A percentile compares a stretch with the other conserved stretches of the same genome.
These are phyloP conservation scores for Philopedon plagiatum DNA, from an alignment of 2,888 invertebrate genomes.

Conservation along the genomic window DNA sequence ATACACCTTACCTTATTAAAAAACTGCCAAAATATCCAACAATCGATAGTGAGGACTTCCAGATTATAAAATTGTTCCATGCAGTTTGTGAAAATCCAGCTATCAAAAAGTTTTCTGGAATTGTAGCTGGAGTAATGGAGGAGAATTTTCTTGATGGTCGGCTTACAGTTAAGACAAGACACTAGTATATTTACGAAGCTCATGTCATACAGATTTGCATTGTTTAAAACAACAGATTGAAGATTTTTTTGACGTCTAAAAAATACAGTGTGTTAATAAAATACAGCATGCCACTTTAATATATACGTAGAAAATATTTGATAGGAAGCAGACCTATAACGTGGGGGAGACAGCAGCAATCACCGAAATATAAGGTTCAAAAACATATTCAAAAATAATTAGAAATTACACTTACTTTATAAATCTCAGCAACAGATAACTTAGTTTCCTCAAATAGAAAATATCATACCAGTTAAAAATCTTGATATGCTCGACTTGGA, in stretches of 20 bases:
- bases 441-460: conserved; percentile 66
- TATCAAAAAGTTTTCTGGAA: conserved; percentile 37
- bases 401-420: conserved; percentile 63
- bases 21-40: conserved; percentile 46
- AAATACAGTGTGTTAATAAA: no score
- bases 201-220: conserved; percentile 68
- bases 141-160: conserved; percentile 35
- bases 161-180: conserved; percentile 64
- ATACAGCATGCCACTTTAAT: no score
- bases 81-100: conserved; percentile 36
- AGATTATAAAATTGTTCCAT: conserved; percentile 36
- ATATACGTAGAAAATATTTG: no score
- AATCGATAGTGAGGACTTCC: conserved; percentile 39
- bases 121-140: conserved; percentile 38
- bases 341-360: no score
- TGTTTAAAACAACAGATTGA: conserved; percentile 66
- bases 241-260: conserved; percentile 67
- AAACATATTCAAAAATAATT: no score
- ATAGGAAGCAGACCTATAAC: no score
- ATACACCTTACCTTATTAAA: conserved; percentile 26
- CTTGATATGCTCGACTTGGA: conserved; percentile 67
- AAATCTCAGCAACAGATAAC: conserved; percentile 63
- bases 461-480: conserved; percentile 70
- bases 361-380: no score
- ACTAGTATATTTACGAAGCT: conserved; percentile 67